Evolutionary conservation across 2,797 vertebrate genomes (phyloP).

Genomic region (Phalanger gymnotis): DNA sequence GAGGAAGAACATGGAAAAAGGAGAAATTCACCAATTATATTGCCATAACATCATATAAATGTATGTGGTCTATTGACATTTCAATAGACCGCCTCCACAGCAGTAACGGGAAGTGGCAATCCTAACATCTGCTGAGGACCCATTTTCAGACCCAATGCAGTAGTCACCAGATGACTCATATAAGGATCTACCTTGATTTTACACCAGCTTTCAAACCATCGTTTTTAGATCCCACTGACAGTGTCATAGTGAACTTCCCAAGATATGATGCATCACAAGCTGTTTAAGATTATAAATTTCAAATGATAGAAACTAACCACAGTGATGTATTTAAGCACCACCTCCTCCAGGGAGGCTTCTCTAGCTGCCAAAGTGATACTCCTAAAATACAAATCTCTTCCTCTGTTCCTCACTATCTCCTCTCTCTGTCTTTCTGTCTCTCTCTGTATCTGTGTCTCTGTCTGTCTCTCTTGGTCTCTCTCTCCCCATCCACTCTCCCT

Average conservation of each 20-base stretch:
- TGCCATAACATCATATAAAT: slow-evolving; percentile 43
- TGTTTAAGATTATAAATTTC: not conserved
- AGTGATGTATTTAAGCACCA: not conserved
- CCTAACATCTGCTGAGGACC: slow-evolving; percentile 52
- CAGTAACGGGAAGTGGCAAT: slow-evolving; percentile 15
- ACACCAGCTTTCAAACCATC: slow-evolving; percentile 33
- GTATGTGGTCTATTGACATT: slow-evolving; percentile 57
- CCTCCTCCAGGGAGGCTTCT: not conserved
- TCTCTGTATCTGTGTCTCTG: not conserved
- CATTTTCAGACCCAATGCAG: slow-evolving; percentile 53
- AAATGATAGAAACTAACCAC: not conserved
- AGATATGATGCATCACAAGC: not conserved
- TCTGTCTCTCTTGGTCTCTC: not conserved
- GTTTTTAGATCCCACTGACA: not conserved
- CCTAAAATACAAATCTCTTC: not conserved
- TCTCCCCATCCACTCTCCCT: not conserved
- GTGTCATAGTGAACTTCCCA: not conserved
- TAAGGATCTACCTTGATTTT: slow-evolving; percentile 51
- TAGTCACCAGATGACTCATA: slow-evolving; percentile 35
- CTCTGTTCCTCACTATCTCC: not conserved
- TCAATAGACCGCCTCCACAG: slow-evolving; percentile 64
- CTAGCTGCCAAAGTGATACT: not conserved
- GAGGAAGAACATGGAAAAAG: slow-evolving; percentile 59
- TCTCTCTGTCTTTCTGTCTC: not conserved
- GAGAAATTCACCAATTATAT: slow-evolving; percentile 67